A percentile compares a stretch with the other conserved stretches of the same genome.
phyloP scores from a whole-genome alignment of 2,888 invertebrate species.

The Thyatira batis region DNA sequence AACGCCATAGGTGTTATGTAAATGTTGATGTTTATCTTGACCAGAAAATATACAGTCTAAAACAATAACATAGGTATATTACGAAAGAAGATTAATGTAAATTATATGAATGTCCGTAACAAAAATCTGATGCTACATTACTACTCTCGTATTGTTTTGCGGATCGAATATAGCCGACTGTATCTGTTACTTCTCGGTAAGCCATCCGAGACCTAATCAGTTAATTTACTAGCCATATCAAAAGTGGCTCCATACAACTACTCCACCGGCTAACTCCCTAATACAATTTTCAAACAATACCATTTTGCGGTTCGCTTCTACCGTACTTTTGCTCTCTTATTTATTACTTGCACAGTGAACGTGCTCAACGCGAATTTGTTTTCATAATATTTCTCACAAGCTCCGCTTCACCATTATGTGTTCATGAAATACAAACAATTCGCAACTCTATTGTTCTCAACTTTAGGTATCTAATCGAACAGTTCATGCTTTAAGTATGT shows the following conservation, averaged over 20 bases:
- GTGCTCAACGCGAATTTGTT: slow-evolving; percentile 81
- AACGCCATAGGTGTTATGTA: too few relatives aligned
- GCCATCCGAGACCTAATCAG: not conserved
- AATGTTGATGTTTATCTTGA: too few relatives aligned
- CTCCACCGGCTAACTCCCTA: slow-evolving; percentile 42
- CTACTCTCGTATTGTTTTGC: slow-evolving; percentile 4
- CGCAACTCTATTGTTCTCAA: slow-evolving; percentile 32
- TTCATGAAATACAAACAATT: slow-evolving; percentile 32
- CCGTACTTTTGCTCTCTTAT: slow-evolving; percentile 69
- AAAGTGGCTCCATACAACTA: slow-evolving; percentile 24
- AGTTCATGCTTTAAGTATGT: slow-evolving; percentile 38
- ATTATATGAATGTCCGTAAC: not conserved
- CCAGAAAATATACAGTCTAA: too few relatives aligned
- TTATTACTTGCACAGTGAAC: slow-evolving; percentile 78
- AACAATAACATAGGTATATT: too few relatives aligned
- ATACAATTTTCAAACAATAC: slow-evolving; percentile 71
- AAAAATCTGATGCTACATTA: slow-evolving; percentile 15
- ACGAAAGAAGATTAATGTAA: too few relatives aligned
- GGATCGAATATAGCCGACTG: too few relatives aligned
- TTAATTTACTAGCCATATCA: slow-evolving; percentile 30
- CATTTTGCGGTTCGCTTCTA: slow-evolving; percentile 62
- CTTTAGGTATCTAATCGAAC: slow-evolving; percentile 40
- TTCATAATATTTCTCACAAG: slow-evolving; percentile 78
- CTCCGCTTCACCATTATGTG: slow-evolving; percentile 57
- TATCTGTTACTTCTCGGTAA: not conserved